phyloP scores from a whole-genome alignment of 2,888 invertebrate species.

The Cancer borealis region DNA sequence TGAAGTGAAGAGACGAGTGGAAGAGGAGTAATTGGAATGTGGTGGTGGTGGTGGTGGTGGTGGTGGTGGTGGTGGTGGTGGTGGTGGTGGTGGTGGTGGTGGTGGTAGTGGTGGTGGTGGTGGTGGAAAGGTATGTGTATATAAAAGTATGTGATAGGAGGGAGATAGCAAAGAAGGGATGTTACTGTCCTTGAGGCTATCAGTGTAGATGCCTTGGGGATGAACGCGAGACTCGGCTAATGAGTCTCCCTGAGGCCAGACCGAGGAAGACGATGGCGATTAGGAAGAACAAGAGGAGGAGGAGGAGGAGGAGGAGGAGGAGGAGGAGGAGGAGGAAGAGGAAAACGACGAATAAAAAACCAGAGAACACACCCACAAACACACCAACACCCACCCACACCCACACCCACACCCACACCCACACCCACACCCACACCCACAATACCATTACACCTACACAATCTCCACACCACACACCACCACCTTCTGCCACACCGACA shows the following conservation, averaged over 20 bases:
- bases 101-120: neutral
- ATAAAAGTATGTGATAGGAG: neutral
- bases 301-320: too few species aligned
- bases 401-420: too few species aligned
- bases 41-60: too few species aligned
- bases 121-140: neutral
- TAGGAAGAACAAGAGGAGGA: too few species aligned
- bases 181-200: neutral
- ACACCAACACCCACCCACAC: constrained; percentile 2
- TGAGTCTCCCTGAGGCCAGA: neutral
- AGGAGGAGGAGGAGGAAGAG: too few species aligned
- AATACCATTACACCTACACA: too few species aligned
- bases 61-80: too few species aligned
- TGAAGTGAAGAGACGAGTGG: neutral
- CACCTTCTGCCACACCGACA: neutral
- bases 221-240: neutral
- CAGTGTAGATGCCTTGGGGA: neutral
- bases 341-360: neutral
- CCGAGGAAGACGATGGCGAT: neutral
- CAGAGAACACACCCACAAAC: neutral
- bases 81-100: neutral
- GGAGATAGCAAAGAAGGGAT: neutral
- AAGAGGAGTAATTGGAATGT: neutral
- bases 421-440: too few species aligned
- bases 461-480: neutral